Percentiles rank a stretch among this genome's conserved stretches.
Conservation (phyloP, 2,888 invertebrate genomes). For the Heliconius sara region DNA sequence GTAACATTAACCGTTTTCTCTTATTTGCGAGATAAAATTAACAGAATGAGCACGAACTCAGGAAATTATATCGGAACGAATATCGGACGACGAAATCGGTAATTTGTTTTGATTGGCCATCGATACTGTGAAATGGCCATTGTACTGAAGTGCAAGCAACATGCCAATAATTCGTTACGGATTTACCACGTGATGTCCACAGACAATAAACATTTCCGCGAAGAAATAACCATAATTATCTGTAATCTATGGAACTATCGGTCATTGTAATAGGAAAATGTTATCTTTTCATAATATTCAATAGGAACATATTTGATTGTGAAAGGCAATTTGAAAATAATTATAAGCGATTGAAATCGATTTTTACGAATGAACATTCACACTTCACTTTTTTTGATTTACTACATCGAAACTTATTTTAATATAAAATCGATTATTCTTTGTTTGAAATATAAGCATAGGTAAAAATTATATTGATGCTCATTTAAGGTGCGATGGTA, state of each 20-base stretch:
- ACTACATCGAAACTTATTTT: too few relatives aligned
- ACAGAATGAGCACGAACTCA: conserved; percentile 59
- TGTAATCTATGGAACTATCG: conserved; percentile 19
- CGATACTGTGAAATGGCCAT: conserved; percentile 70
- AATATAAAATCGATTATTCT: too few relatives aligned
- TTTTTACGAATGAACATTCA: background rate
- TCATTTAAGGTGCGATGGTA: too few relatives aligned
- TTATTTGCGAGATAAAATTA: conserved; percentile 46
- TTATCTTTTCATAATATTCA: conserved; percentile 8
- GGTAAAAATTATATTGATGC: too few relatives aligned
- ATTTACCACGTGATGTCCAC: conserved; percentile 59
- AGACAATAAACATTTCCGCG: conserved; percentile 37
- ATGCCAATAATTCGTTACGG: conserved; percentile 66
- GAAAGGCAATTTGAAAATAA: background rate
- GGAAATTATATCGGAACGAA: conserved; percentile 80
- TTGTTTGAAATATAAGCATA: too few relatives aligned
- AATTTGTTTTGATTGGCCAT: conserved; percentile 75
- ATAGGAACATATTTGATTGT: background rate
- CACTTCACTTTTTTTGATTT: too few relatives aligned
- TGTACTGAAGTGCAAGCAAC: conserved; percentile 65
- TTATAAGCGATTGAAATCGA: background rate
- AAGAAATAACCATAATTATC: conserved; percentile 41
- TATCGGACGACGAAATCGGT: conserved; percentile 74
- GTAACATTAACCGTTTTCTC: conserved; percentile 23
- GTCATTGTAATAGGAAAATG: conserved; percentile 18